These are phyloP conservation scores for Trilocha varians DNA, from an alignment of 2,888 invertebrate species.

Conservation along the genomic window DNA sequence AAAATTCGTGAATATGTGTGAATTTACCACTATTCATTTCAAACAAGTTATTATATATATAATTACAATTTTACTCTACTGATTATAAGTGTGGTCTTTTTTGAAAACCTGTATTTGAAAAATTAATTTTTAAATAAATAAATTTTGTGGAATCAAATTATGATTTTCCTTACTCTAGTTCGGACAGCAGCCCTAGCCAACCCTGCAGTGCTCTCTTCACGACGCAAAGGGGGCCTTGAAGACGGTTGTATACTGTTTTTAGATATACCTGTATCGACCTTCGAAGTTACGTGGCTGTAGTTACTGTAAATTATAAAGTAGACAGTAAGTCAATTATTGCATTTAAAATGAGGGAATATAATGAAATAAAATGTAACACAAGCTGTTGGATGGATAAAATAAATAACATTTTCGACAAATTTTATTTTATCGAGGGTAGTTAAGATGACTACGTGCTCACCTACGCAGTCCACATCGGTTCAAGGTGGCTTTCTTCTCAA, in stretches of 20 bases:
- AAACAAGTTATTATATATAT: too few species aligned
- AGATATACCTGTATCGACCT: conserved; percentile 55
- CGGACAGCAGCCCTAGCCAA: conserved; percentile 40
- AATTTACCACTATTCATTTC: too few species aligned
- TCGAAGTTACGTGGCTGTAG: conserved; percentile 63
- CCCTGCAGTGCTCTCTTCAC: conserved; percentile 59
- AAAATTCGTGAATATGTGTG: too few species aligned
- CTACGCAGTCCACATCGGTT: conserved; percentile 33
- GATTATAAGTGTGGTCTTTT: too few species aligned
- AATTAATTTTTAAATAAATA: too few species aligned
- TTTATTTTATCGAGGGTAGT: not conserved
- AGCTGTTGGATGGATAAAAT: too few species aligned
- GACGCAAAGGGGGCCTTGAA: conserved; percentile 43
- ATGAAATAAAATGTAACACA: too few species aligned
- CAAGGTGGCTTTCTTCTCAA: conserved; percentile 46
- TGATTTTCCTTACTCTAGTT: conserved; percentile 30
- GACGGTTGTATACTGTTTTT: conserved; percentile 35
- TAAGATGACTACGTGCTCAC: conserved; percentile 19
- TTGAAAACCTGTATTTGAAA: too few species aligned
- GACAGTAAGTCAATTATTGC: too few species aligned
- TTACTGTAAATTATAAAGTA: too few species aligned
- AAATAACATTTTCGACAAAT: not conserved
- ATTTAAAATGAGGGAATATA: too few species aligned
- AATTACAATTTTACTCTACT: too few species aligned
- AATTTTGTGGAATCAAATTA: not conserved